These are phyloP conservation scores for Halichoerus grypus DNA, from an alignment of 2,113 vertebrate genomes.

Conservation along the genomic window DNA sequence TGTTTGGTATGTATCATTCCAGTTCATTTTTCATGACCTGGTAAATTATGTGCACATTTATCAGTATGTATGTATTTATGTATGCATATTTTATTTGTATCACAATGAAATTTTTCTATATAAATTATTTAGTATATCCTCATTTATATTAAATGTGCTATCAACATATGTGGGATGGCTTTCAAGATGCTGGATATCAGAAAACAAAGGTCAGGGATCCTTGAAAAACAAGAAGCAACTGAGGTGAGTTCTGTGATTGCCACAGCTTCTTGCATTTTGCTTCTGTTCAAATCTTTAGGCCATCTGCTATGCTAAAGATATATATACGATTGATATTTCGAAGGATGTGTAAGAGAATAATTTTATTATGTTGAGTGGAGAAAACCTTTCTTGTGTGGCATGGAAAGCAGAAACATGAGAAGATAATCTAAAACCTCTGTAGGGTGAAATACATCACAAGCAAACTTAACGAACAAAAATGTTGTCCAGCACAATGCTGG, in stretches of 20 bases:
- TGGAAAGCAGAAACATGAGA: neutral
- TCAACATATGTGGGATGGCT: neutral
- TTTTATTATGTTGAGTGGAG: neutral
- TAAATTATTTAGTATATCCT: neutral
- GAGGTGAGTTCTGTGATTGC: neutral
- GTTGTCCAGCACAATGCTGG: neutral
- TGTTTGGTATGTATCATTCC: neutral
- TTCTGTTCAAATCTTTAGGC: neutral
- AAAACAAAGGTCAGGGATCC: neutral
- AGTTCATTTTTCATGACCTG: neutral
- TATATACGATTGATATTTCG: neutral
- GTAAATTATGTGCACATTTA: neutral
- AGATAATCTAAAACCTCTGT: neutral
- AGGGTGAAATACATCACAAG: neutral
- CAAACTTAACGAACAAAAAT: neutral
- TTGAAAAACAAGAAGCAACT: neutral
- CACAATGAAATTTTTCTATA: neutral
- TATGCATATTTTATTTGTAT: neutral
- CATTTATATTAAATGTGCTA: neutral
- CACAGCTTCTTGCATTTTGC: neutral
- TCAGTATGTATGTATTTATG: neutral
- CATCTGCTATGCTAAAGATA: neutral
- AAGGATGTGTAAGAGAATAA: neutral
- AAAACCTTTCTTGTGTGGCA: neutral
- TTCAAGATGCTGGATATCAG: conserved; percentile 5